A percentile compares a stretch with the other conserved stretches of the same genome.
Evolutionary conservation across 1,140 invertebrate genomes (phyloP).

Genomic region (Procambarus virginalis): DNA sequence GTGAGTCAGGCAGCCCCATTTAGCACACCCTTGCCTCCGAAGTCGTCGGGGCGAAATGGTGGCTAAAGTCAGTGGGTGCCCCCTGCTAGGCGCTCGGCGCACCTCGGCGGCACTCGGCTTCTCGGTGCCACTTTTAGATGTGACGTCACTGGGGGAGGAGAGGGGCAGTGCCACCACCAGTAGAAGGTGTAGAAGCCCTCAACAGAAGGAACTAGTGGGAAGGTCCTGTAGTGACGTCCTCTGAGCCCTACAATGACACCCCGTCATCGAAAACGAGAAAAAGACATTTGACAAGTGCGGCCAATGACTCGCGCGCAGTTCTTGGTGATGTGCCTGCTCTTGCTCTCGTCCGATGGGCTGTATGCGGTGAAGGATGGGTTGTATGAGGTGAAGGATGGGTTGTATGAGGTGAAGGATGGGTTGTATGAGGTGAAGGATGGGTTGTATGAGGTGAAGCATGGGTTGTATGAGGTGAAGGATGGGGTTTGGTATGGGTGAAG

Average conservation of each 20-base stretch:
- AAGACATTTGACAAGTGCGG: no score
- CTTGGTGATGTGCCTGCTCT: no score
- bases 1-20: slow-evolving; percentile 69
- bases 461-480: no score
- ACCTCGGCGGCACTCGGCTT: slow-evolving; percentile 43
- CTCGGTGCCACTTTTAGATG: slow-evolving; percentile 68
- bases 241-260: background rate
- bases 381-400: no score
- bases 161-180: slow-evolving; percentile 50
- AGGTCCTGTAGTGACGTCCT: background rate
- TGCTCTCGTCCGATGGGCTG: no score
- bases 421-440: no score
- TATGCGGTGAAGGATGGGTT: no score
- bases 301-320: no score
- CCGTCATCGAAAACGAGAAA: no score
- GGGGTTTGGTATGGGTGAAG: no score
- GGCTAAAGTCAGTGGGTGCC: slow-evolving; percentile 34
- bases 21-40: slow-evolving; percentile 70
- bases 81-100: slow-evolving; percentile 52
- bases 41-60: slow-evolving; percentile 69
- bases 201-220: slow-evolving; percentile 4
- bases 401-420: no score
- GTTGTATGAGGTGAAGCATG: no score
- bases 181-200: slow-evolving; percentile 1
- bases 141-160: slow-evolving; percentile 52